phyloP scores from a whole-genome alignment of 2,113 vertebrate genomes.

The Tricholaema leucomelas region DNA sequence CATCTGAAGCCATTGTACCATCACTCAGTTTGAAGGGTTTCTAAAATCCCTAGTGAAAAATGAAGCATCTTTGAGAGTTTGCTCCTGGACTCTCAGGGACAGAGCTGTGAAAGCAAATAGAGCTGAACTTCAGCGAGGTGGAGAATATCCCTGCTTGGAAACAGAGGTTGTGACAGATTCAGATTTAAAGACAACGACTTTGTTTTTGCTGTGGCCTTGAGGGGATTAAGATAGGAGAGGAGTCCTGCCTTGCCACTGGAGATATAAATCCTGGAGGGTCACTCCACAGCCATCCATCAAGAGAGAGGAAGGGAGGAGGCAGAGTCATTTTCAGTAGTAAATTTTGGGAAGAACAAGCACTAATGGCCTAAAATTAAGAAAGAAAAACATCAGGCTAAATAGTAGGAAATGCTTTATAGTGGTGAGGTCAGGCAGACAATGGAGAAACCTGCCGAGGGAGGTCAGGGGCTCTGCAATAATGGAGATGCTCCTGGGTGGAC shows the following conservation, averaged over 20 bases:
- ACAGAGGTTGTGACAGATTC: background rate
- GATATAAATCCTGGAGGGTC: constrained; percentile 63
- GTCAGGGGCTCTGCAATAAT: constrained; percentile 42
- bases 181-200: background rate
- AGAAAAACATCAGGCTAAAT: constrained; percentile 74
- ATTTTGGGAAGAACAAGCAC: constrained; percentile 70
- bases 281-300: constrained; percentile 57
- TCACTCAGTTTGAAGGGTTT: background rate
- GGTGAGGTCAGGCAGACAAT: constrained; percentile 68
- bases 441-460: constrained; percentile 37
- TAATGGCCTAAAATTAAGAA: constrained; percentile 71
- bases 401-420: constrained; percentile 72
- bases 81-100: background rate
- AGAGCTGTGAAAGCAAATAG: background rate
- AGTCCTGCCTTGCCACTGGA: background rate
- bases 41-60: background rate
- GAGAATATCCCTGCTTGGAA: background rate
- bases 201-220: constrained; percentile 24
- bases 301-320: constrained; percentile 67
- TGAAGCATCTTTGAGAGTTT: background rate
- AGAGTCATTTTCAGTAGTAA: constrained; percentile 62
- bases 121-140: background rate
- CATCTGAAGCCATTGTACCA: background rate
- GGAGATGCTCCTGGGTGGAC: background rate
- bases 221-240: constrained; percentile 43